Conservation (phyloP, 2,888 invertebrate genomes). For the Meta bourneti region DNA sequence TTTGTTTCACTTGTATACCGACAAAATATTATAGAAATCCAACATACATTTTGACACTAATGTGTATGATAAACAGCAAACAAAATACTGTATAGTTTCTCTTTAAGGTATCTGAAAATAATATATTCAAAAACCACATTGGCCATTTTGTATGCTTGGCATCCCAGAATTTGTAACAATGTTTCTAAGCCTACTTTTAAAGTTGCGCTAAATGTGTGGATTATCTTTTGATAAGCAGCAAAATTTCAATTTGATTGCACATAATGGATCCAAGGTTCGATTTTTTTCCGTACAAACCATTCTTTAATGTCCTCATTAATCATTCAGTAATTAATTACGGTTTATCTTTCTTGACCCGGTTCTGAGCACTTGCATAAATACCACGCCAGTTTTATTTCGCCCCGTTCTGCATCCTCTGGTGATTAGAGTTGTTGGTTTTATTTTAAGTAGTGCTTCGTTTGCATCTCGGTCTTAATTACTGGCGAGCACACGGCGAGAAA, state of each 20-base stretch:
- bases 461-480: slow-evolving; percentile 45
- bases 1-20: too few species aligned
- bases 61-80: too few species aligned
- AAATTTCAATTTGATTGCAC: background rate
- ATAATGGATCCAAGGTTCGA: background rate
- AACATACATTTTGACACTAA: too few species aligned
- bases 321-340: slow-evolving; percentile 36
- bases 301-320: slow-evolving; percentile 19
- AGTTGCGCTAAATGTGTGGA: too few species aligned
- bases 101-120: too few species aligned
- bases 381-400: background rate
- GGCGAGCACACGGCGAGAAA: background rate
- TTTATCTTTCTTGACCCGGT: slow-evolving; percentile 12
- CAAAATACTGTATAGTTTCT: too few species aligned
- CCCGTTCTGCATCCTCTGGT: background rate
- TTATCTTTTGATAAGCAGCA: background rate
- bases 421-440: background rate
- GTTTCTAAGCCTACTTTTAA: background rate
- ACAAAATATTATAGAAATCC: too few species aligned
- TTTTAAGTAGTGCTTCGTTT: background rate
- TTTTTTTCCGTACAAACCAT: background rate
- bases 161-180: background rate
- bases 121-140: too few species aligned
- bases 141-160: too few species aligned
- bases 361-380: background rate